Evolutionary conservation across 2,888 invertebrate genomes (phyloP), one percentile per base, ranked within the genome.

Genomic region (Brachyopa scutellaris): DNA sequence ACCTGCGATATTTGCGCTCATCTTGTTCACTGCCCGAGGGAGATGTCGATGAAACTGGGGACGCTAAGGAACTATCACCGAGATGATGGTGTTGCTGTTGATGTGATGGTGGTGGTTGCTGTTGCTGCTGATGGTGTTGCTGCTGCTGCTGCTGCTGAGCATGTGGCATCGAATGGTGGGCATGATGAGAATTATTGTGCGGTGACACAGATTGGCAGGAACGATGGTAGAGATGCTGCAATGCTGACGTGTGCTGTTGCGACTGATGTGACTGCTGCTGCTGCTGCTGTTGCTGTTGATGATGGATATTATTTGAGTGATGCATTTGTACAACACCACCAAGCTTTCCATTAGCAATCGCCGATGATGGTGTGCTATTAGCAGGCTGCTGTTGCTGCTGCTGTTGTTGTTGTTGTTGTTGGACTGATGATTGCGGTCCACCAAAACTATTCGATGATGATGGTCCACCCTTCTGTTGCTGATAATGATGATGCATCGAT

Each of bases 381-480:
- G 19, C 13, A 15, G 36, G 13, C 31, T 74, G 73, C 11, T 77
- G 77, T 6, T 77, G 73, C 11, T 66, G 80, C 4, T 69, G 72
- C 3, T 61, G 69, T 42, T 59, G n/a, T n/a, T n/a, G n/a, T n/a
- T n/a, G n/a, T n/a, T n/a, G n/a, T n/a, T n/a, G n/a, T n/a, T n/a
- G 83, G 0, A 36, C 26, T 4, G 76, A 23, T 51, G 74, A 13
- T 61, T 77, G 61, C 3, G 42, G 31, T 11, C 53, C 69, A 31
- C 64, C 38, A 19, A 74, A 62, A 26, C 62, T 26, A 3, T 91
- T 90, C 2, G 93, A 92, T 84, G 80, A 33, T n/a, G 64, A 15
- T 21, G 33, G 26, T 6, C 4, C n/a, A n/a, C n/a, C 23, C 9
- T 70, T 70, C 8, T 76, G 38, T 13, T 70, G 70, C 19, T 62